Base-by-base conservation (phyloP, 1,140 invertebrate genomes). In the Parasteatoda tepidariorum region DNA sequence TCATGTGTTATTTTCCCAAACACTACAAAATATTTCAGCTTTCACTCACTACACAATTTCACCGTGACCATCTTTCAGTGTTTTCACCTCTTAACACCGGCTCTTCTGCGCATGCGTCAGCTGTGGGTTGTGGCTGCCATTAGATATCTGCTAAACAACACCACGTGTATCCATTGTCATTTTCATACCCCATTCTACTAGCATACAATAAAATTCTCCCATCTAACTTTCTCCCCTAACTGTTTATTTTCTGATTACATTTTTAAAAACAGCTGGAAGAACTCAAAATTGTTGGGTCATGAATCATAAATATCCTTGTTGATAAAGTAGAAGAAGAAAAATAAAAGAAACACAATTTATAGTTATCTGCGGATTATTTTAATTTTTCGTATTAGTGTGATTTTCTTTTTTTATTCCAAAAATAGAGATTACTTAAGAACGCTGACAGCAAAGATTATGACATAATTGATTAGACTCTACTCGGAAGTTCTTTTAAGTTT, bases 51-150 rank as follows among this genome's bases (percentile, higher is more conserved):
- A 55, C 22, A 33, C 54, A 34, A 66, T 70, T 71, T 33, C 57
- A 48, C 26, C 67, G 68, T 38, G 57, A 82, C 67, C 67, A 82
- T 67, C 78, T 70, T 82, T 82, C 78, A 71, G 66, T 82, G 78
- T 82, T 82, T 71, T 61, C 78, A 71, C 78, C 78, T 70, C 78
- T 61, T 55, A 33, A 62, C 34, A 82, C 78, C 78, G 78, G 78
- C 57, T 82, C 34, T 26, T 71, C 67, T 82, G 78, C 24, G 78
- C 78, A 71, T 82, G 78, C 78, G 75, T 48, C 28, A 26, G 15
- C 48, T 3, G 75, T 78, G 75, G 75, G 75, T 48, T 67, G 62
- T 78, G 75, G 34, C 75, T 67, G 22, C 48, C 30, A 24, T 38
- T 26, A 18, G 38, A 9, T 48, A 48, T 67, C 62, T 66, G 48